Evolutionary conservation across 2,888 invertebrate genomes (phyloP).

Genomic region (Leucoptera coffeella): DNA sequence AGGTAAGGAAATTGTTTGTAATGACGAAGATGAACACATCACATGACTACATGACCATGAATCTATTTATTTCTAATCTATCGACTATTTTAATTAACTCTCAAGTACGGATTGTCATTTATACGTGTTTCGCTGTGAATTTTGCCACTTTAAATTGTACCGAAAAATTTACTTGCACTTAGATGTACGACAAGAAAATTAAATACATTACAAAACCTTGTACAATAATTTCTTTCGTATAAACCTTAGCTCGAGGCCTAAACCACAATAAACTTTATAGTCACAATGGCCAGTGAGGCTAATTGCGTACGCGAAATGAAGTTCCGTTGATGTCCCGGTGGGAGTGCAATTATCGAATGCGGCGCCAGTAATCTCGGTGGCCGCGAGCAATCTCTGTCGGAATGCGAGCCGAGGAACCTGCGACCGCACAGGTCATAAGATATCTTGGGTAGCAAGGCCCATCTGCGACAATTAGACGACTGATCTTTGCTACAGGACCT

Average conservation of each 20-base stretch:
- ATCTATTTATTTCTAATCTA: too few species aligned
- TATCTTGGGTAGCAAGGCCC: background rate
- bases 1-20: too few species aligned
- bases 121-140: too few species aligned
- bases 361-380: constrained; percentile 27
- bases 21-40: too few species aligned
- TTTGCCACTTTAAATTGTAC: too few species aligned
- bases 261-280: constrained; percentile 29
- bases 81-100: too few species aligned
- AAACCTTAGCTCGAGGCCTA: constrained; percentile 10
- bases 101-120: too few species aligned
- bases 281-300: constrained; percentile 11
- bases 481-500: too few species aligned
- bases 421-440: constrained; percentile 5
- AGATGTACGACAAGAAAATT: too few species aligned
- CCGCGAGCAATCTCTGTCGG: constrained; percentile 31
- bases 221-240: constrained; percentile 1
- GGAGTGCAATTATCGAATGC: constrained; percentile 26
- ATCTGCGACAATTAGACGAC: too few species aligned
- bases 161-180: too few species aligned
- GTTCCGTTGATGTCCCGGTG: constrained; percentile 34
- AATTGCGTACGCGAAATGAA: constrained; percentile 36
- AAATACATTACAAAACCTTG: constrained; percentile 15
- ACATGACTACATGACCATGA: too few species aligned
- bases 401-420: constrained; percentile 17